phyloP scores from a whole-genome alignment of 1,140 invertebrate species.

The Steinernema feltiae region DNA sequence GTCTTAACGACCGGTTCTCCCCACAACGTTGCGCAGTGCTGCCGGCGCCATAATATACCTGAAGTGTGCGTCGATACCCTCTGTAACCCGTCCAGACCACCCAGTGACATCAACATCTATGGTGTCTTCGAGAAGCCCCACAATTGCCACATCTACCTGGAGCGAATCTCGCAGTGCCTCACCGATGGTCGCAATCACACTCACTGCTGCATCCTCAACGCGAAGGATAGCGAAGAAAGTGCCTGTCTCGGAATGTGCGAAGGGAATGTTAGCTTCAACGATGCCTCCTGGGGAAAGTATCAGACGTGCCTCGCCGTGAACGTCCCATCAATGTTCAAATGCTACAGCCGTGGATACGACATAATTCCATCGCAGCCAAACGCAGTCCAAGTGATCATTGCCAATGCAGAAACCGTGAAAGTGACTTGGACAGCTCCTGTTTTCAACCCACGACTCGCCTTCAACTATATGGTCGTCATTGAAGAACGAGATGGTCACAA shows the following conservation, averaged over 20 bases:
- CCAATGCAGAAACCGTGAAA: background rate
- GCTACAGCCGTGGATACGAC: slow-evolving; percentile 21
- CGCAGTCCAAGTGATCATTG: background rate
- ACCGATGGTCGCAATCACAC: slow-evolving; percentile 27
- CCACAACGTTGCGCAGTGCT: background rate
- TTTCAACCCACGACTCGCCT: background rate
- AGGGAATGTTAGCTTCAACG: slow-evolving; percentile 4
- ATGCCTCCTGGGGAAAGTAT: slow-evolving; percentile 6
- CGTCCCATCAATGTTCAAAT: slow-evolving; percentile 25
- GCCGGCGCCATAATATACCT: background rate
- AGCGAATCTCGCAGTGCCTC: slow-evolving; percentile 26
- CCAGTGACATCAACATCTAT: slow-evolving; percentile 2
- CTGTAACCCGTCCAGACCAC: background rate
- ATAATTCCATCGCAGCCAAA: slow-evolving; percentile 4
- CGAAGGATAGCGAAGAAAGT: background rate
- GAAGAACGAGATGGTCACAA: background rate
- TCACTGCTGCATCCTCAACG: slow-evolving; percentile 22
- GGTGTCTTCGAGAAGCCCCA: background rate
- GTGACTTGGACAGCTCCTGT: background rate
- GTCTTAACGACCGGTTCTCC: background rate
- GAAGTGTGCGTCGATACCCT: background rate
- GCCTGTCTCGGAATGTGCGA: slow-evolving; percentile 30
- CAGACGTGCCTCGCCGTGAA: slow-evolving; percentile 34
- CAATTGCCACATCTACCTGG: slow-evolving; percentile 24
- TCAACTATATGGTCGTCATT: background rate